These are phyloP conservation scores for Rhinopomastus cyanomelas DNA, from an alignment of 2,113 vertebrate genomes.

Conservation along the genomic window DNA sequence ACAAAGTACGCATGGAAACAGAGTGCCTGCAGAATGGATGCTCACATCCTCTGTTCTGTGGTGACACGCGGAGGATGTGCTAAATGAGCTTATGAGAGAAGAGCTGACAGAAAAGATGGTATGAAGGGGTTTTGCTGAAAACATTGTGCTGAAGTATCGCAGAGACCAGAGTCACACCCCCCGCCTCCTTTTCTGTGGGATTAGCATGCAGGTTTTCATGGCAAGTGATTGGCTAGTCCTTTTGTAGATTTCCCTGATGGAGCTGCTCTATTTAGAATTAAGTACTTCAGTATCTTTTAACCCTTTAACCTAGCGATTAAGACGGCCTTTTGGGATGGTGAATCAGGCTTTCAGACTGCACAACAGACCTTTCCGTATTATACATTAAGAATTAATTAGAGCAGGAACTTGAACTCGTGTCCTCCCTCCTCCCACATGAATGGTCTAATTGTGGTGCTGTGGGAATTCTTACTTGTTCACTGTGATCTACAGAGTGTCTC, in stretches of 20 bases:
- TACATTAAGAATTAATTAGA: not conserved
- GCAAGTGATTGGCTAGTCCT: not conserved
- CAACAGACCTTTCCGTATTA: not conserved
- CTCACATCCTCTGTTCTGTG: not conserved
- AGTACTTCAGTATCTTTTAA: not conserved
- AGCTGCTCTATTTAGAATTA: not conserved
- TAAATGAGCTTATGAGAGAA: not conserved
- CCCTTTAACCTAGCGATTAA: constrained; percentile 1
- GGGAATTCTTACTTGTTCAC: fast-evolving
- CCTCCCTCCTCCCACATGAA: not conserved
- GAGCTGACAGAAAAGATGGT: not conserved
- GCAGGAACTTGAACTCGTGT: not conserved
- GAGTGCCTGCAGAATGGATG: not conserved
- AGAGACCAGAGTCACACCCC: not conserved
- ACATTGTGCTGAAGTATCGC: not conserved
- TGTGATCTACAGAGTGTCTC: not conserved
- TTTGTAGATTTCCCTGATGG: not conserved
- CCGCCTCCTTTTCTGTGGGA: not conserved
- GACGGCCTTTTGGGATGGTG: not conserved
- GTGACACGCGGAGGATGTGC: not conserved
- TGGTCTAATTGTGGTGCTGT: not conserved
- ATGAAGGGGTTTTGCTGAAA: not conserved
- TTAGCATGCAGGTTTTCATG: not conserved
- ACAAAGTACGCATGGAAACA: not conserved
- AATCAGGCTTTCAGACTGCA: not conserved